Percentiles rank a stretch among this genome's conserved stretches.
Conservation (phyloP, 2,888 invertebrate genomes). For the Pseudococcus longispinus region DNA sequence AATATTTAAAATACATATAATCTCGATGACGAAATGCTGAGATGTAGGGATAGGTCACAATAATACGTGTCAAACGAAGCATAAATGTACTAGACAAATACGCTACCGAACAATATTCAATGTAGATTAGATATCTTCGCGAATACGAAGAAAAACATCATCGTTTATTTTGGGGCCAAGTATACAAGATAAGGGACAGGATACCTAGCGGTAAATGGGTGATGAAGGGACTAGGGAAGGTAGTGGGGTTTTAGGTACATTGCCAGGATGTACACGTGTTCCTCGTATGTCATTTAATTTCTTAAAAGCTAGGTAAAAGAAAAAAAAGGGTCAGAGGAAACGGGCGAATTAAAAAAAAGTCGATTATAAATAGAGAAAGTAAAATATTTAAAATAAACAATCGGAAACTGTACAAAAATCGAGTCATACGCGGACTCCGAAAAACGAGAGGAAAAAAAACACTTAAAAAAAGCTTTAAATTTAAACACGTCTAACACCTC, state of each 20-base stretch:
- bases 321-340: not conserved
- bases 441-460: not conserved
- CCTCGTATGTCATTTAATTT: not conserved
- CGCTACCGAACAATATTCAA: not conserved
- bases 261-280: not conserved
- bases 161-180: not conserved
- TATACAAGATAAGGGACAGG: not conserved
- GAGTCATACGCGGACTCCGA: not conserved
- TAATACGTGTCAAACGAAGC: not conserved
- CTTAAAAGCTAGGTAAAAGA: slow-evolving; percentile 10
- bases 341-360: not conserved
- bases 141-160: not conserved
- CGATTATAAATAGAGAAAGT: slow-evolving; percentile 11
- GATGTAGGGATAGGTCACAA: not conserved
- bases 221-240: not conserved
- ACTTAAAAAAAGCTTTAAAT: not conserved
- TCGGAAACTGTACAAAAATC: slow-evolving; percentile 26
- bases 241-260: not conserved
- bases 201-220: not conserved
- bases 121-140: not conserved
- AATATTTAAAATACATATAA: not conserved
- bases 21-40: slow-evolving; percentile 2
- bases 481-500: not conserved
- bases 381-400: slow-evolving; percentile 34
- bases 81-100: not conserved